Conservation (phyloP, 2,888 invertebrate species). For the Ctenicera cuprea region DNA sequence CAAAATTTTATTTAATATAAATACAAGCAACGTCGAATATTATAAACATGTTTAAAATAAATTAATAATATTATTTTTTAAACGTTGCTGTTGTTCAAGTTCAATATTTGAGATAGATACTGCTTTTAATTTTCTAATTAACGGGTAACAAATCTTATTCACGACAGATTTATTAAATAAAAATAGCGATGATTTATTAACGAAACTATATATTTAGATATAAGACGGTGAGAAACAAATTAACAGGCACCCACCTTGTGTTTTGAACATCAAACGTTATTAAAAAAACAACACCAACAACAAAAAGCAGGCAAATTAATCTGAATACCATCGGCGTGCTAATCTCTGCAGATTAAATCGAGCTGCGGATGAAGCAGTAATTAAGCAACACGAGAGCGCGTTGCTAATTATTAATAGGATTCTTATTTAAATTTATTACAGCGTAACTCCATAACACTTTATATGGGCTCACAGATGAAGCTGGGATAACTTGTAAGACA, state of each 20-base stretch:
- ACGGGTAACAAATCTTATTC: slow-evolving; percentile 16
- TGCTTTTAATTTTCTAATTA: slow-evolving; percentile 23
- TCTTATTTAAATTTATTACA: slow-evolving; percentile 52
- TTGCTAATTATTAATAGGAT: slow-evolving; percentile 51
- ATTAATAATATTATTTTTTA: no score
- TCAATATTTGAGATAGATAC: no score
- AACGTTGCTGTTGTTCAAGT: no score
- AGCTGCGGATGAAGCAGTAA: slow-evolving; percentile 46
- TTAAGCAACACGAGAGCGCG: slow-evolving; percentile 51
- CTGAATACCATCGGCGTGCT: slow-evolving; percentile 45
- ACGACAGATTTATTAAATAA: slow-evolving; percentile 27
- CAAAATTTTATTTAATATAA: no score
- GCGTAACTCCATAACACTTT: slow-evolving; percentile 37
- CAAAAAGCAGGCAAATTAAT: slow-evolving; percentile 44
- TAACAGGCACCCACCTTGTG: slow-evolving; percentile 22
- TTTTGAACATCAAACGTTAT: slow-evolving; percentile 7
- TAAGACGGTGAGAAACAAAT: slow-evolving; percentile 33
- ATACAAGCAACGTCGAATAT: no score
- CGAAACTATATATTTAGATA: slow-evolving; percentile 22
- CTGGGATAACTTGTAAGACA: slow-evolving; percentile 36
- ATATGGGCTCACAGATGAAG: slow-evolving; percentile 36
- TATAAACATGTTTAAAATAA: no score
- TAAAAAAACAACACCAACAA: slow-evolving; percentile 34
- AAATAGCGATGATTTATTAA: slow-evolving; percentile 17
- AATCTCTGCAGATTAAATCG: slow-evolving; percentile 49